These are phyloP conservation scores for Syngnathus acus DNA, from an alignment of 2,797 vertebrate genomes.

Conservation along the genomic window DNA sequence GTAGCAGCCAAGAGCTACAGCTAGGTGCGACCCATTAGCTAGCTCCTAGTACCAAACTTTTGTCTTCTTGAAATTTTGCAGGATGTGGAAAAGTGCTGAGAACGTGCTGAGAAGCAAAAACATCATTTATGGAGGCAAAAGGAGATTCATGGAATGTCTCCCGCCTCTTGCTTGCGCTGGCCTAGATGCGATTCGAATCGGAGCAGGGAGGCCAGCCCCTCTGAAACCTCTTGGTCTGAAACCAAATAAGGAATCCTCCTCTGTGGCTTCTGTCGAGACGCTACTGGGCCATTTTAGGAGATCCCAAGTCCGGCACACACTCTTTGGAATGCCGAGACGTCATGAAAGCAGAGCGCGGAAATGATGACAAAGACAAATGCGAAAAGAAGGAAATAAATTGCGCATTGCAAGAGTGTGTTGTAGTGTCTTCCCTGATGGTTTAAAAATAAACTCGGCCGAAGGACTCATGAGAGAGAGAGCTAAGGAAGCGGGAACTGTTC, in stretches of 20 bases:
- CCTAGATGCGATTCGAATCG: constrained; percentile 66
- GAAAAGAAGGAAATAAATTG: constrained; percentile 20
- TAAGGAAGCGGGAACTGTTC: no score
- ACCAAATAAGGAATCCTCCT: constrained; percentile 53
- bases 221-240: constrained; percentile 49
- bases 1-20: no score
- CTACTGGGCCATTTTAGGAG: constrained; percentile 32
- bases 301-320: constrained; percentile 26
- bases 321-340: constrained; percentile 28
- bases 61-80: constrained; percentile 22
- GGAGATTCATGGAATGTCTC: constrained; percentile 52
- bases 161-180: constrained; percentile 48
- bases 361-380: constrained; percentile 31
- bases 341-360: constrained; percentile 43
- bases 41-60: constrained; percentile 18
- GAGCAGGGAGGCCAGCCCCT: constrained; percentile 47
- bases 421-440: constrained; percentile 22
- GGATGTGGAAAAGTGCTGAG: constrained; percentile 23
- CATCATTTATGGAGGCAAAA: constrained; percentile 52
- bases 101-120: constrained; percentile 40
- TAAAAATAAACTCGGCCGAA: background rate
- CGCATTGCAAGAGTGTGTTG: constrained; percentile 20
- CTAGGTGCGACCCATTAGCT: no score
- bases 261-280: constrained; percentile 39
- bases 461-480: no score